A percentile compares a stretch with the other conserved stretches of the same genome.
Evolutionary conservation across 2,888 invertebrate genomes (phyloP).

Genomic region (Didymodactylos carnosus): DNA sequence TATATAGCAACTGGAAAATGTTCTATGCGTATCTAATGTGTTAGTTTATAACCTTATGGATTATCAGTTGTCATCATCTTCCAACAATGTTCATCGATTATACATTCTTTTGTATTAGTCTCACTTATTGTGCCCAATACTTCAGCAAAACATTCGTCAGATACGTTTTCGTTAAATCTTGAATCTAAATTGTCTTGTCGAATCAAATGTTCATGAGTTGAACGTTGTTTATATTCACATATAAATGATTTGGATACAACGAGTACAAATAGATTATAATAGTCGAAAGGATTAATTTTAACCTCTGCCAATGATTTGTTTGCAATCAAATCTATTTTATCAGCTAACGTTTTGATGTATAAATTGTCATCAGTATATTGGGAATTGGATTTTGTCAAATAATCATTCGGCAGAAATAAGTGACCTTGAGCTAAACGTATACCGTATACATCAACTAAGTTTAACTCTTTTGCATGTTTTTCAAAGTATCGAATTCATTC

Average conservation of each 20-base stretch:
- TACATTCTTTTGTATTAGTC: background rate
- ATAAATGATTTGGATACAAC: background rate
- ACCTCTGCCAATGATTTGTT: background rate
- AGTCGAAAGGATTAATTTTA: background rate
- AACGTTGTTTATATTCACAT: background rate
- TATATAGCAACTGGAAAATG: too few relatives aligned
- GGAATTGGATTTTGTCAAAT: background rate
- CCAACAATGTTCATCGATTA: background rate
- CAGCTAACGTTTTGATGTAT: background rate
- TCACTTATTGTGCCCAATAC: background rate
- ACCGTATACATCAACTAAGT: slow-evolving; percentile 8
- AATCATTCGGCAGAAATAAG: background rate
- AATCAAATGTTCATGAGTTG: background rate
- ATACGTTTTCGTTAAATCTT: background rate
- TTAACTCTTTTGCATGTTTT: background rate
- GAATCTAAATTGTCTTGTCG: background rate
- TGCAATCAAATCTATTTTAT: background rate
- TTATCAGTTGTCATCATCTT: background rate
- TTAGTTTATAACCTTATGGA: background rate
- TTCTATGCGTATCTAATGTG: too few relatives aligned
- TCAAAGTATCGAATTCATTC: too few relatives aligned
- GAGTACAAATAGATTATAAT: background rate
- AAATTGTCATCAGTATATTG: background rate
- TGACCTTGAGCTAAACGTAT: slow-evolving; percentile 7
- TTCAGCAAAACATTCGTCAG: background rate